Evolutionary conservation across 1,140 invertebrate species (phyloP).

Genomic region (Camponotus vicinus): DNA sequence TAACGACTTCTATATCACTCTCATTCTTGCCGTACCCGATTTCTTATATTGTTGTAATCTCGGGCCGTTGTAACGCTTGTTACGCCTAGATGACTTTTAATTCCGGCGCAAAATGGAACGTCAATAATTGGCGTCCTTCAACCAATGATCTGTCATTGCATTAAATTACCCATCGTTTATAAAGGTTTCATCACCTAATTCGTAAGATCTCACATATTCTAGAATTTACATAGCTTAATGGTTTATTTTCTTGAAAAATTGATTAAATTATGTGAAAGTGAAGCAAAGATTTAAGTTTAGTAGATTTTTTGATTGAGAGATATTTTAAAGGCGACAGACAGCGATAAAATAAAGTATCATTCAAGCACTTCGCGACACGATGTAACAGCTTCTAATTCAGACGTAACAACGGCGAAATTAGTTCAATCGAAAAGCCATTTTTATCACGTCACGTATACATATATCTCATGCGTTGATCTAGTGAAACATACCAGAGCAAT

Average conservation of each 20-base stretch:
- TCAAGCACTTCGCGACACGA: not conserved
- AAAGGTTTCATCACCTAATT: not conserved
- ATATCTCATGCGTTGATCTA: slow-evolving; percentile 1
- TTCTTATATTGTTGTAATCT: slow-evolving; percentile 10
- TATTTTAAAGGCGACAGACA: not conserved
- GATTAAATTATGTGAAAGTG: not conserved
- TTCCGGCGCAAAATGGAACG: not conserved
- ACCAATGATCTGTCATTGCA: not conserved
- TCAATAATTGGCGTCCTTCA: not conserved
- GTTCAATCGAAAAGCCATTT: not conserved
- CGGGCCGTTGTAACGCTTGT: slow-evolving; percentile 1
- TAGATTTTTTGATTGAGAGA: not conserved
- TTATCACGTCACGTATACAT: not conserved
- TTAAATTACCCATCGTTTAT: not conserved
- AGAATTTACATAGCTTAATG: not conserved
- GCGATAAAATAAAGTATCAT: not conserved
- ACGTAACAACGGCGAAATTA: slow-evolving; percentile 13
- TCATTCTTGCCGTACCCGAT: not conserved
- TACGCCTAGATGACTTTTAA: not conserved
- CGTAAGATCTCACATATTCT: not conserved
- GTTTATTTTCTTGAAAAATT: not conserved
- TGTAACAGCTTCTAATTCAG: slow-evolving; percentile 11
- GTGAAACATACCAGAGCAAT: not conserved
- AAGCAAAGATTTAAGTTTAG: not conserved
- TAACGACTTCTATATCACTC: slow-evolving; percentile 10